Percentiles rank a stretch among this genome's conserved stretches.
phyloP scores from a whole-genome alignment of 1,140 invertebrate species.

The Zaprionus lachaisei region DNA sequence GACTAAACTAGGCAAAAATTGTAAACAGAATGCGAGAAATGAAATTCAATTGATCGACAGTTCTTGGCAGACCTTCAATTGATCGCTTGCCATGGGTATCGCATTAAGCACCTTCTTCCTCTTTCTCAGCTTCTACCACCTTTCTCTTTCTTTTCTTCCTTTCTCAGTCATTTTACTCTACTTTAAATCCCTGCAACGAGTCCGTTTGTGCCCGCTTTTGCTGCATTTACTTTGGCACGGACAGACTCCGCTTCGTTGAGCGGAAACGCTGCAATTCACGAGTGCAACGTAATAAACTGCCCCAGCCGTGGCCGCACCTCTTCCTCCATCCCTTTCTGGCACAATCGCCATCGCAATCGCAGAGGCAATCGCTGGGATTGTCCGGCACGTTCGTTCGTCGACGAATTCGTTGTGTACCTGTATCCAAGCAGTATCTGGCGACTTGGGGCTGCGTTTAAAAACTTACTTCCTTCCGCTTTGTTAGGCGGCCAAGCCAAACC shows the following conservation, averaged over 20 bases:
- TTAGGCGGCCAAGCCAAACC: slow-evolving; percentile 60
- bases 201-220: slow-evolving; percentile 3
- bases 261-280: slow-evolving; percentile 72
- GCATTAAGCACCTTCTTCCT: too few species aligned
- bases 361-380: neutral
- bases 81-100: too few species aligned
- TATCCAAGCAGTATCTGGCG: slow-evolving; percentile 18
- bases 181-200: neutral
- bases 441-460: slow-evolving; percentile 66
- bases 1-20: neutral
- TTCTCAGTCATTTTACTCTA: neutral
- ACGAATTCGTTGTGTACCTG: slow-evolving; percentile 16
- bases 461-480: slow-evolving; percentile 81
- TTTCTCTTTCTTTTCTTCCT: neutral
- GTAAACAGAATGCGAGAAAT: neutral
- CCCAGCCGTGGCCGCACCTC: neutral
- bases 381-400: slow-evolving; percentile 28
- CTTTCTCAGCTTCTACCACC: too few species aligned
- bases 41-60: neutral
- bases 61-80: neutral
- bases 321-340: neutral
- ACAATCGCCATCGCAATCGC: too few species aligned
- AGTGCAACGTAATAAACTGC: slow-evolving; percentile 75
- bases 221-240: slow-evolving; percentile 39
- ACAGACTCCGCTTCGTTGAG: slow-evolving; percentile 63